Base-by-base conservation (phyloP, 23 tunicate species). In the Oikopleura albicans region DNA sequence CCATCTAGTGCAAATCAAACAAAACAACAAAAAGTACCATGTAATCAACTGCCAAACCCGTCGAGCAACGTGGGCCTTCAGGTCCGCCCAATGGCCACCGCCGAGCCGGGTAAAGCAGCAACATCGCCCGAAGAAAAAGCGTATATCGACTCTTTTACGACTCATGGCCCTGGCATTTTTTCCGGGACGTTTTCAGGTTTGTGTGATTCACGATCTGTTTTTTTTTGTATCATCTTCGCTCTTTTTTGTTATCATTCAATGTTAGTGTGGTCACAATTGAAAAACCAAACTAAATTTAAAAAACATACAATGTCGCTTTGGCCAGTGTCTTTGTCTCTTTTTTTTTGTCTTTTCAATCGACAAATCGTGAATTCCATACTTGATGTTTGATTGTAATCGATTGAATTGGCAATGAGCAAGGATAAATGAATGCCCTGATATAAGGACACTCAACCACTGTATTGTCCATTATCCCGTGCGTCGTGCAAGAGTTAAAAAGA, bases 111-210 rank as follows among this genome's bases (percentile, higher is more conserved):
- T 36, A 27, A 39, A 79, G 35, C 85, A 4, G 38, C 39, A 12
- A 83, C 79, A 39, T 76, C 85, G 0, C 39, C 94, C 1, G 92
- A 89, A 22, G 63, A 49, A 49, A 49, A 49, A 12, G 91, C 97
- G 1, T 86, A 89, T 40, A 94, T 94, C 49, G 98, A 94, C 76
- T 87, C 91, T 40, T 89, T 94, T 85, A 94, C 94, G 4, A 86
- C 94, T 40, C 94, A 94, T 76, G 98, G 98, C 36, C 98, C 98
- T 29, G 94, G 94, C n/a, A 87, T 94, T 31, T 94, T 94, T 87
- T 90, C 94, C 0, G 98, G 98, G 57, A 92, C 98, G 0, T 94
- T 94, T 83, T 94, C 98, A 39, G 98, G 98, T 94, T 38, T 40
- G 86, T 40, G 31, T 40, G 39, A n/a, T n/a, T n/a, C n/a, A n/a